A percentile compares a stretch with the other conserved stretches of the same genome.
phyloP scores from a whole-genome alignment of 2,113 vertebrate species.

The Mus pahari region DNA sequence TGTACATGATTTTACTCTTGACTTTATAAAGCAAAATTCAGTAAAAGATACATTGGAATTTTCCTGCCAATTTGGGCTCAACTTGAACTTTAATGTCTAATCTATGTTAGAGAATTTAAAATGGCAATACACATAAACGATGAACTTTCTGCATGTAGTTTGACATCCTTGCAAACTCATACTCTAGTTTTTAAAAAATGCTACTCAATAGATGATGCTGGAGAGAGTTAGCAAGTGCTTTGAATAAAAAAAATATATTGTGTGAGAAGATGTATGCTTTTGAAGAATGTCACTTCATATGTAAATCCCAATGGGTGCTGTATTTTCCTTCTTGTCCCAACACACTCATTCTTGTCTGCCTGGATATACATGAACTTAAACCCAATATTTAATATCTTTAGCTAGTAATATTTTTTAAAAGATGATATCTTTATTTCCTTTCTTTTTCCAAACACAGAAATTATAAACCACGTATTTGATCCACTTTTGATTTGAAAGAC shows the following conservation, averaged over 20 bases:
- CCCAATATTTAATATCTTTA: not conserved
- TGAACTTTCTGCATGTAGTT: not conserved
- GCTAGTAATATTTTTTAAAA: not conserved
- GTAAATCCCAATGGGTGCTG: not conserved
- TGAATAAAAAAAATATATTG: not conserved
- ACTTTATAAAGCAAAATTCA: slow-evolving; percentile 9
- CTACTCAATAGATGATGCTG: not conserved
- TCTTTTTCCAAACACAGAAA: not conserved
- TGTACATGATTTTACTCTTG: not conserved
- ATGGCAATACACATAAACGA: not conserved
- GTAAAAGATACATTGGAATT: not conserved
- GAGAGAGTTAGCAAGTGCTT: not conserved
- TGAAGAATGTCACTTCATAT: not conserved
- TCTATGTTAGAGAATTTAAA: not conserved
- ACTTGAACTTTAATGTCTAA: not conserved
- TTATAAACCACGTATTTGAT: not conserved
- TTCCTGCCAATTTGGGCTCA: not conserved
- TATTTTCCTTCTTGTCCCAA: not conserved
- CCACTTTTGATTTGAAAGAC: not conserved
- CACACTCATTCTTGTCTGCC: not conserved
- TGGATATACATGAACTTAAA: not conserved
- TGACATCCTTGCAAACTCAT: not conserved
- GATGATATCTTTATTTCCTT: not conserved
- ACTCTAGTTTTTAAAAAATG: not conserved
- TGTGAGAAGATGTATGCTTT: not conserved